These are phyloP conservation scores for Metopolophium dirhodum DNA, from an alignment of 1,140 invertebrate species.

Conservation along the genomic window DNA sequence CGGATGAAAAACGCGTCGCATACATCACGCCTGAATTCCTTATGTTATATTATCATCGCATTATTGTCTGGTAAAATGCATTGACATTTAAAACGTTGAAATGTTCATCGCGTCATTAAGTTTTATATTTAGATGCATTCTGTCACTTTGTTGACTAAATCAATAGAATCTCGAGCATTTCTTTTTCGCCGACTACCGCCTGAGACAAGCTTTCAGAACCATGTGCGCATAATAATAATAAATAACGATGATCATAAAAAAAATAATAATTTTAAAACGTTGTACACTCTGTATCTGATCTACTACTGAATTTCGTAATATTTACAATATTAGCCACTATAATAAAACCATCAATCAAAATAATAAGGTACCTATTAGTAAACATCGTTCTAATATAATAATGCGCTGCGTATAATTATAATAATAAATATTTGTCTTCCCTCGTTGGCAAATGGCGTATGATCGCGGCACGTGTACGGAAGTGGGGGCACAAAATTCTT, in stretches of 20 bases:
- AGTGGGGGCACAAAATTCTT: background rate
- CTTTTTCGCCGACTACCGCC: background rate
- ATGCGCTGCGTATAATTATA: background rate
- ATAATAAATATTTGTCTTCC: background rate
- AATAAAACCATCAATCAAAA: background rate
- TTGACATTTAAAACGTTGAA: conserved; percentile 55
- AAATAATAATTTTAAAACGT: background rate
- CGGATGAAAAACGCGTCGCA: conserved; percentile 43
- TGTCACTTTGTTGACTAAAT: conserved; percentile 42
- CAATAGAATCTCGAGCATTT: conserved; percentile 51
- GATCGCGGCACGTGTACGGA: background rate
- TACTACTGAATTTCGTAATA: background rate
- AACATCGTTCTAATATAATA: background rate
- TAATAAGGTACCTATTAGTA: background rate
- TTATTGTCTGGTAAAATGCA: conserved; percentile 51
- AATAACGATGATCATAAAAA: background rate
- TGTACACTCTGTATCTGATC: background rate
- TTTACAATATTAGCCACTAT: background rate
- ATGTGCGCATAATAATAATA: background rate
- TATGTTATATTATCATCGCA: conserved; percentile 38
- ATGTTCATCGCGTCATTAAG: conserved; percentile 48
- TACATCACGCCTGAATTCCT: conserved; percentile 52
- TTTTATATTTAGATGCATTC: conserved; percentile 48
- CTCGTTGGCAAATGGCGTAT: background rate
- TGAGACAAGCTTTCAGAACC: background rate